These are phyloP conservation scores for Myiotriccus ornatus DNA, from an alignment of 2,797 vertebrate genomes.

Conservation along the genomic window DNA sequence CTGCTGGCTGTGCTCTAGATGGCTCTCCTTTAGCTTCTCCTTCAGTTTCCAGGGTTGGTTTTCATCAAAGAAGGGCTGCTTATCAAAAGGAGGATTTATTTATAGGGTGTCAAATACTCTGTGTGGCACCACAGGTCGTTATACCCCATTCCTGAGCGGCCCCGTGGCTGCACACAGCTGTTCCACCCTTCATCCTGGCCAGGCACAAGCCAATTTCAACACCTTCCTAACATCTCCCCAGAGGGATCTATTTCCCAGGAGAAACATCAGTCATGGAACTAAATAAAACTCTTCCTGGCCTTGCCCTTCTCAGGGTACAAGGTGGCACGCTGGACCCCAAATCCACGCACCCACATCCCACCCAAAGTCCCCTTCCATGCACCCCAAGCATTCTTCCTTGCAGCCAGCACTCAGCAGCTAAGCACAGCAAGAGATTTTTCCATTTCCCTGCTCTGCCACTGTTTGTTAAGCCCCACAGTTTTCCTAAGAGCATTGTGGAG, in stretches of 20 bases:
- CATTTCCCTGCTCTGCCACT: neutral
- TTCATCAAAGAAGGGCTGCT: neutral
- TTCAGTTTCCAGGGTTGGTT: neutral
- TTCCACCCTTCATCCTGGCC: neutral
- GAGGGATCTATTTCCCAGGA: neutral
- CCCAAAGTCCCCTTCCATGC: too few relatives aligned
- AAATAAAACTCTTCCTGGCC: neutral
- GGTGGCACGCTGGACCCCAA: neutral
- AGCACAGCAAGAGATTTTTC: neutral
- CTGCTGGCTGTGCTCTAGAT: neutral
- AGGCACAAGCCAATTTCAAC: neutral
- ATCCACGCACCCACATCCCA: neutral
- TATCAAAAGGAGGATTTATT: slow-evolving; percentile 49
- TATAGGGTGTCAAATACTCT: slow-evolving; percentile 70
- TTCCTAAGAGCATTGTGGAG: neutral
- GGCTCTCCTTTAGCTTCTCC: neutral
- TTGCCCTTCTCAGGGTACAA: neutral
- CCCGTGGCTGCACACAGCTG: neutral
- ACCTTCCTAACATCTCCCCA: neutral
- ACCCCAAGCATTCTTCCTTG: neutral
- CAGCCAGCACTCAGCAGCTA: neutral
- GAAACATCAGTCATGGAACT: neutral
- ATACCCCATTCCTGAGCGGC: neutral
- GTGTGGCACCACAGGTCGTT: neutral
- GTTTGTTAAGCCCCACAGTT: neutral